Percentiles rank a stretch among this genome's conserved stretches.
These are phyloP conservation scores for Lasioglossum zephyrum DNA, from an alignment of 2,888 invertebrate species.

Conservation along the genomic window DNA sequence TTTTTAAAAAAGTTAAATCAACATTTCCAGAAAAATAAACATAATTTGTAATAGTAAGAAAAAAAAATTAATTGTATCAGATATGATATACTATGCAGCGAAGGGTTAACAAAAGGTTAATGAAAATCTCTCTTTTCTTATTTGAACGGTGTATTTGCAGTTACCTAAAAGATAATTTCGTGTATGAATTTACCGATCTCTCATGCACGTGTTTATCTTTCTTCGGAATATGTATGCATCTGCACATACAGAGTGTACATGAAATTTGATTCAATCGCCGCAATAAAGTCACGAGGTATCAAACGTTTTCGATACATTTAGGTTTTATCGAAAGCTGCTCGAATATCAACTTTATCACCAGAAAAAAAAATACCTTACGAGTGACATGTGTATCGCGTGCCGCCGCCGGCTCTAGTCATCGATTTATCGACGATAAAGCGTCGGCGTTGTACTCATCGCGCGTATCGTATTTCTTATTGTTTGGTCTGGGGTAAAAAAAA, in stretches of 20 bases:
- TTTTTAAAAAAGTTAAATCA: no score
- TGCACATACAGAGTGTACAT: not conserved
- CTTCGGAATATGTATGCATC: not conserved
- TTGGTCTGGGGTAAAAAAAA: not conserved
- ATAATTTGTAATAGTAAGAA: no score
- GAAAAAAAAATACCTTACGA: not conserved
- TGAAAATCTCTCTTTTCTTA: not conserved
- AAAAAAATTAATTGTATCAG: no score
- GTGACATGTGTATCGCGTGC: not conserved
- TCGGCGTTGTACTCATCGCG: not conserved
- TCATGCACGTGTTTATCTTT: not conserved
- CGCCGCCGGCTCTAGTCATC: slow-evolving; percentile 1
- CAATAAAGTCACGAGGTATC: not conserved
- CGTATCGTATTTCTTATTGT: slow-evolving; percentile 33
- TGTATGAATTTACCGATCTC: not conserved
- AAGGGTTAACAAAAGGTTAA: no score
- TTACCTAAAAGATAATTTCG: not conserved
- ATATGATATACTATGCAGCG: no score
- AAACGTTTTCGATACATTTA: not conserved
- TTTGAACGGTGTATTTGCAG: not conserved
- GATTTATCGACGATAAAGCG: slow-evolving; percentile 34
- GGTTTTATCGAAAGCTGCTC: slow-evolving; percentile 5
- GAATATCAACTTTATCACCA: slow-evolving; percentile 1
- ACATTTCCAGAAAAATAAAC: no score
- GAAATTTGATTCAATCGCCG: not conserved